Evolutionary conservation across 2,797 vertebrate species (phyloP), one percentile per base, ranked within the genome.

Genomic region (Gymnocypris eckloni): DNA sequence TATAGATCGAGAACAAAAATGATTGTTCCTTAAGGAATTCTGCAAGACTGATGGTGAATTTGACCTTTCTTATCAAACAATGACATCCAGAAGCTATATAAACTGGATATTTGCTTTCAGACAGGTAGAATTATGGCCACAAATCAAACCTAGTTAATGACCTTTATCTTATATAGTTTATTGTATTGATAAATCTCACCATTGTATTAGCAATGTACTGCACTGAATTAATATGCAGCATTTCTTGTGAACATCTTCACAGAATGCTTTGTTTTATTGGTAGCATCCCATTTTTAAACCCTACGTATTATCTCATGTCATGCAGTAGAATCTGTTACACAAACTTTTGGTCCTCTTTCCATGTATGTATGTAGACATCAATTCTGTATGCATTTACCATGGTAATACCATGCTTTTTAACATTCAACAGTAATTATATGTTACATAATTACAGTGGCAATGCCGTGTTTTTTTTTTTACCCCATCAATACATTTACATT

Each of bases 1-100:
- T 83, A 61, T 69, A 79, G 50, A 48, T 90, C 78, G 72, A 48
- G 20, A 79, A 79, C 83, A 39, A 86, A 66, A 83, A 33, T 22
- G 18, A 12, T 45, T 20, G 43, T 69, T 69, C 72, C 77, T 83
- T 79, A 25, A 87, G 85, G 37, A 84, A 84, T 80, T 71, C 33
- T 84, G 43, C 0, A 77, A 82, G 28, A 56, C 66, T 67, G 70
- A 56, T 72, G 37, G 43, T 79, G 77, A 48, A 78, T 90, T 84
- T 76, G 54, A 45, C 41, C 8, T 83, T 75, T 75, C 56, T 37
- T 66, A 16, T 39, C 41, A 66, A 76, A 50, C 61, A 82, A 72
- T 2, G 33, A 45, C 12, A 69, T 39, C 79, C 45, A 81, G 18
- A 54, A 20, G 48, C 48, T 54, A 20, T 20, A 37, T 37, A 20